These are phyloP conservation scores for Osmoderma eremita DNA, from an alignment of 2,888 invertebrate genomes.

Conservation along the genomic window DNA sequence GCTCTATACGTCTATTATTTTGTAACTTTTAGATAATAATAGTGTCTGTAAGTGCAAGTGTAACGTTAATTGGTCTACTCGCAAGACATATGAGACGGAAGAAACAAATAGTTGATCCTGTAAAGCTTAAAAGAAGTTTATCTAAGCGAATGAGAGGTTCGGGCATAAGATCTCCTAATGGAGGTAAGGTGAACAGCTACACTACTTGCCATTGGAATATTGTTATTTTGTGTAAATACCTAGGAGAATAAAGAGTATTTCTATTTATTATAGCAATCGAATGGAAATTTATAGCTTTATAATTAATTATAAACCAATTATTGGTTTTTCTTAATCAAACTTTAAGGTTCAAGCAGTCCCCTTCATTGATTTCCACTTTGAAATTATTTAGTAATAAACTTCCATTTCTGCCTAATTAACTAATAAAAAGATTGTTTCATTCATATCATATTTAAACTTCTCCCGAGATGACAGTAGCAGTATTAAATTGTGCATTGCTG, in stretches of 20 bases:
- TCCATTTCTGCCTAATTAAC: neutral
- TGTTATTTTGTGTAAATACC: neutral
- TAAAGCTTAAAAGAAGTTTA: constrained; percentile 69
- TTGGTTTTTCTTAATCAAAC: constrained; percentile 2
- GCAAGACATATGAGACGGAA: constrained; percentile 82
- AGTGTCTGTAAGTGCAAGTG: constrained; percentile 80
- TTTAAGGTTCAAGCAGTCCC: neutral
- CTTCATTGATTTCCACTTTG: neutral
- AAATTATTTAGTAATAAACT: constrained; percentile 6
- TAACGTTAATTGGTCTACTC: constrained; percentile 83
- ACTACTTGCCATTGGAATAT: neutral
- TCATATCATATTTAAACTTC: neutral
- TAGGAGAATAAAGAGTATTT: constrained; percentile 2
- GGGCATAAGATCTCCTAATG: constrained; percentile 76
- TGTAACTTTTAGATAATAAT: constrained; percentile 68
- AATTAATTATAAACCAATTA: neutral
- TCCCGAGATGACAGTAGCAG: constrained; percentile 11
- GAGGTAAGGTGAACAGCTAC: constrained; percentile 56
- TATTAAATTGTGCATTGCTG: constrained; percentile 1
- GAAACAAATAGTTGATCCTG: constrained; percentile 71
- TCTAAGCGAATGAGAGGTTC: constrained; percentile 71
- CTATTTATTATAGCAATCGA: neutral
- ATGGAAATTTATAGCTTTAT: too few species aligned
- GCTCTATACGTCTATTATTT: neutral
- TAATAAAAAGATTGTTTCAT: neutral